Conservation (phyloP, 1,140 invertebrate species). For the Berghia stephanieae region DNA sequence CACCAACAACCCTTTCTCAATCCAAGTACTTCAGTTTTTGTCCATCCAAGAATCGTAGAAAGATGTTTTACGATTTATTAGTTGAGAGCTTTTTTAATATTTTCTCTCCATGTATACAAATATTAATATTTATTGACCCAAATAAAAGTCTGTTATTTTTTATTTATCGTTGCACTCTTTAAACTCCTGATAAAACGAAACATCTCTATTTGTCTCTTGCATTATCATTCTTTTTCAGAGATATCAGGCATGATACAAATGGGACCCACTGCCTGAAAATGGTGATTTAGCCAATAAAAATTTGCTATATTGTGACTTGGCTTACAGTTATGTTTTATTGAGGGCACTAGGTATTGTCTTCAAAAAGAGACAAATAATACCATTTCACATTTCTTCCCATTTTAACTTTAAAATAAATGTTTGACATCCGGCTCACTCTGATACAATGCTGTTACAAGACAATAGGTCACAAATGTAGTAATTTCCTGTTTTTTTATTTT, state of each 20-base stretch:
- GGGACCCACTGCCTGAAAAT: too few species aligned
- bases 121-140: background rate
- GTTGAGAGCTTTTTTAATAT: background rate
- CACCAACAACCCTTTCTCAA: too few species aligned
- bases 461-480: background rate
- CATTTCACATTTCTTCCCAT: background rate
- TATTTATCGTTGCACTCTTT: too few species aligned
- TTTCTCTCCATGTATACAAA: background rate
- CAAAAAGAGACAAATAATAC: background rate
- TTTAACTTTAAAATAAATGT: background rate
- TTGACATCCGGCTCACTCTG: background rate
- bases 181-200: too few species aligned
- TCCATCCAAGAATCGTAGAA: background rate
- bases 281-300: too few species aligned
- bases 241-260: too few species aligned
- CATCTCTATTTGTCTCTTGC: too few species aligned
- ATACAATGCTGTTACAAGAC: background rate
- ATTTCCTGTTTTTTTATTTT: conserved; percentile 4
- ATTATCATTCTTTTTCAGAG: too few species aligned
- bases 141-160: background rate
- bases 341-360: background rate
- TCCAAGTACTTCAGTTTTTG: background rate
- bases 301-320: background rate
- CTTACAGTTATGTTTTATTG: background rate
- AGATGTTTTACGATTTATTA: background rate